These are phyloP conservation scores for Plemyria rubiginata DNA, from an alignment of 2,888 invertebrate genomes.

Conservation along the genomic window DNA sequence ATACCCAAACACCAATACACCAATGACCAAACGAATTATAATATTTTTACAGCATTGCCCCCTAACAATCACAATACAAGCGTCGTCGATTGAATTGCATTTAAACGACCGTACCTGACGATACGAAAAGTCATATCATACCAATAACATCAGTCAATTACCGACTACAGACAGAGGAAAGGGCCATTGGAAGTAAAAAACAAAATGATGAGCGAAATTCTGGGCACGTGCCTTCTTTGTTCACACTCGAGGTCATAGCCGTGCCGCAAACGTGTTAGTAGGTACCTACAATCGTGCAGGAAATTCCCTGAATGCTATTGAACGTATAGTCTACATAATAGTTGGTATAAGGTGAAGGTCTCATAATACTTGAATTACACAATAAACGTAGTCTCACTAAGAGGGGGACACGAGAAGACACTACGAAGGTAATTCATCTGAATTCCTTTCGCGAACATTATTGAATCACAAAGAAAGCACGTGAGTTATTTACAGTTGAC, in stretches of 20 bases:
- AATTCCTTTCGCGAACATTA: background rate
- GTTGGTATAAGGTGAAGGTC: conserved; percentile 16
- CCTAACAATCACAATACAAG: conserved; percentile 12
- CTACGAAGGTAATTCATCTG: background rate
- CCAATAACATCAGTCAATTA: conserved; percentile 42
- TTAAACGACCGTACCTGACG: conserved; percentile 20
- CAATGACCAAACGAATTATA: conserved; percentile 14
- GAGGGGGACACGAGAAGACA: background rate
- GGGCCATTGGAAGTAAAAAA: conserved; percentile 38
- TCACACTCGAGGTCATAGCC: conserved; percentile 46
- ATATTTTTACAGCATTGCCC: conserved; percentile 12
- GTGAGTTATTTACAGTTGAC: background rate
- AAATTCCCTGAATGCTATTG: conserved; percentile 40
- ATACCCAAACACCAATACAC: conserved; percentile 8
- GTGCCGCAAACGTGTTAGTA: conserved; percentile 32
- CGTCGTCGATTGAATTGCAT: conserved; percentile 31
- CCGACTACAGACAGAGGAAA: conserved; percentile 37
- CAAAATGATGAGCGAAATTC: conserved; percentile 50
- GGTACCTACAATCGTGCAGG: conserved; percentile 36
- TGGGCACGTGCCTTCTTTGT: conserved; percentile 55
- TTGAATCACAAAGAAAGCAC: background rate
- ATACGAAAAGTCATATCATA: conserved; percentile 38
- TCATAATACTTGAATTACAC: conserved; percentile 3
- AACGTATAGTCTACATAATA: conserved; percentile 19
- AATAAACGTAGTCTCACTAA: conserved; percentile 14